Percentiles rank a stretch among this genome's conserved stretches.
Evolutionary conservation across 2,113 vertebrate species (phyloP).

Genomic region (Raphicerus campestris): DNA sequence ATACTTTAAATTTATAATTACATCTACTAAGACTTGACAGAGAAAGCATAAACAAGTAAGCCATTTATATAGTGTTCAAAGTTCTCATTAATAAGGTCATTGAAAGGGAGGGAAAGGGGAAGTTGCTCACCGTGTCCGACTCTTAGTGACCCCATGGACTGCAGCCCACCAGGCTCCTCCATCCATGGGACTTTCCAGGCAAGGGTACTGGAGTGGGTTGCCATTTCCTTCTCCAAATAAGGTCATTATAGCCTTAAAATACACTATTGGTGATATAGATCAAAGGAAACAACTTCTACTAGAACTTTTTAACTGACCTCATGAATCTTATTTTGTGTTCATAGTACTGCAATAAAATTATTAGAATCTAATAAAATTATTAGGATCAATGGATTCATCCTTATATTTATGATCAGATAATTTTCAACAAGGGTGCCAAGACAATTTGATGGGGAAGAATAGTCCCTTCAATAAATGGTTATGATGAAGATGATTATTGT

Average conservation of each 20-base stretch:
- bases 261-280: not conserved
- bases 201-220: too few species aligned
- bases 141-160: too few species aligned
- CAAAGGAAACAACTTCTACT: not conserved
- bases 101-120: too few species aligned
- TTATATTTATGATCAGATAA: not conserved
- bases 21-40: not conserved
- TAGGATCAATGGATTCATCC: not conserved
- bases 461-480: not conserved
- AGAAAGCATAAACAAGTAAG: not conserved
- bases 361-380: not conserved
- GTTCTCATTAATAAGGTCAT: not conserved
- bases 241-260: not conserved
- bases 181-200: too few species aligned
- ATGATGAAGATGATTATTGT: not conserved
- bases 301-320: not conserved
- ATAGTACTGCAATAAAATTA: not conserved
- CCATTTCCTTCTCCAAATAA: too few species aligned
- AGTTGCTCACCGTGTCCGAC: too few species aligned
- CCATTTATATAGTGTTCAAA: not conserved
- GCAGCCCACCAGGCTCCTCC: too few species aligned
- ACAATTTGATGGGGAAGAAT: not conserved
- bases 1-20: conserved; percentile 12
- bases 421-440: not conserved
- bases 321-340: conserved; percentile 1